Conservation (phyloP, 2,888 invertebrate species). For the Junonia oenone region DNA sequence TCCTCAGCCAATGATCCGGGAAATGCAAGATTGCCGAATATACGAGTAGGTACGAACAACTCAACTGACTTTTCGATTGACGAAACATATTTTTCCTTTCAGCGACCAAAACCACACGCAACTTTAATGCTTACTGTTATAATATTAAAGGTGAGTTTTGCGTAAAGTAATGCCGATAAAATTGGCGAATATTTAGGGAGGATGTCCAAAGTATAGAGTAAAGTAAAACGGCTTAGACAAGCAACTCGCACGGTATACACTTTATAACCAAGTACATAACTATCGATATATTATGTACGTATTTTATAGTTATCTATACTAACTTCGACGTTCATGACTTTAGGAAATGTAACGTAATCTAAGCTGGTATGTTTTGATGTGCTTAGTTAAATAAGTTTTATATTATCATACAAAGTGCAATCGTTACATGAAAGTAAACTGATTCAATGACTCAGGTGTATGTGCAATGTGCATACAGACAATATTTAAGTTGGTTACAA, state of each 20-base stretch:
- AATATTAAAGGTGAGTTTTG: neutral
- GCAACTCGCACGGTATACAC: slow-evolving; percentile 11
- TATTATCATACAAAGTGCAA: too few relatives aligned
- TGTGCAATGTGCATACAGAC: too few relatives aligned
- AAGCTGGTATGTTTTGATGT: neutral
- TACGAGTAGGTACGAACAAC: slow-evolving; percentile 28
- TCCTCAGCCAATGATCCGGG: slow-evolving; percentile 34
- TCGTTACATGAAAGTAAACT: too few relatives aligned
- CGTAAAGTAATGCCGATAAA: neutral
- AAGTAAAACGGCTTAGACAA: slow-evolving; percentile 20
- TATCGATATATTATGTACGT: neutral
- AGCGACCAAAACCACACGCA: neutral
- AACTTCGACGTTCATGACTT: neutral
- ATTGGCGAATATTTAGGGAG: neutral
- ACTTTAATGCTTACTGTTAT: slow-evolving; percentile 14
- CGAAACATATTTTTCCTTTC: slow-evolving; percentile 7
- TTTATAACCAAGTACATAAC: neutral
- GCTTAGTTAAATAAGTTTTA: too few relatives aligned
- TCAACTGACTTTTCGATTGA: slow-evolving; percentile 28
- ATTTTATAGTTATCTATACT: neutral
- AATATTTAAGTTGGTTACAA: too few relatives aligned
- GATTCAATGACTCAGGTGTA: too few relatives aligned
- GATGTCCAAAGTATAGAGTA: slow-evolving; percentile 22
- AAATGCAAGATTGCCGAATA: slow-evolving; percentile 32
- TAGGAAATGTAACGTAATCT: neutral